phyloP scores from a whole-genome alignment of 2,113 vertebrate genomes.

The Columba janthina region DNA sequence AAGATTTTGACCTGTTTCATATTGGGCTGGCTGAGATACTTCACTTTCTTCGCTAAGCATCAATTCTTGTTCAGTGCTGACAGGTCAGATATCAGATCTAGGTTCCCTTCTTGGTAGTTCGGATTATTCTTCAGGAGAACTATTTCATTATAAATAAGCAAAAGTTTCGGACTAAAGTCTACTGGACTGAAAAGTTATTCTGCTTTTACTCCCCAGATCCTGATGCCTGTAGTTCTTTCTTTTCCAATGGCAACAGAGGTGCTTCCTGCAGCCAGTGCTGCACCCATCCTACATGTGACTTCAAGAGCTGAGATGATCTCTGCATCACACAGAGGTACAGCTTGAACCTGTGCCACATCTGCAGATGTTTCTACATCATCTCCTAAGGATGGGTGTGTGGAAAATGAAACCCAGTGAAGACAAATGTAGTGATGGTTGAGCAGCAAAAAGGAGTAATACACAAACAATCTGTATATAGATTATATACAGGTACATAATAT shows the following conservation, averaged over 20 bases:
- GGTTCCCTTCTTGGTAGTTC: not conserved
- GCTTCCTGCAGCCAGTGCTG: not conserved
- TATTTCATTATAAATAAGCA: not conserved
- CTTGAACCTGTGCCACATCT: not conserved
- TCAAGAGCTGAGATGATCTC: not conserved
- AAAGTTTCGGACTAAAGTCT: not conserved
- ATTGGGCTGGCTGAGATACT: not conserved
- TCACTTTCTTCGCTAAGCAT: not conserved
- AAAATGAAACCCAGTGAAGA: not conserved
- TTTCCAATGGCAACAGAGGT: not conserved
- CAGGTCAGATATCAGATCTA: not conserved
- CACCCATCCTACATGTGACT: not conserved
- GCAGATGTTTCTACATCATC: not conserved
- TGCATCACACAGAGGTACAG: not conserved
- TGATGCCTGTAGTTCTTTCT: not conserved
- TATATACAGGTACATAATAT: not conserved
- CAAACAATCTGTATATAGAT: not conserved
- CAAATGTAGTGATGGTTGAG: not conserved
- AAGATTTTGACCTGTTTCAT: not conserved
- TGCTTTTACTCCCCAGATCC: not conserved
- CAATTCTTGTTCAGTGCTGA: not conserved
- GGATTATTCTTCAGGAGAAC: not conserved
- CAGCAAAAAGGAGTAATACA: not conserved
- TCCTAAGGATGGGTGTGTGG: not conserved
- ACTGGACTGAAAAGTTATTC: not conserved